Conservation (phyloP, 2,113 vertebrate species). For the Sisor rabdophorus region DNA sequence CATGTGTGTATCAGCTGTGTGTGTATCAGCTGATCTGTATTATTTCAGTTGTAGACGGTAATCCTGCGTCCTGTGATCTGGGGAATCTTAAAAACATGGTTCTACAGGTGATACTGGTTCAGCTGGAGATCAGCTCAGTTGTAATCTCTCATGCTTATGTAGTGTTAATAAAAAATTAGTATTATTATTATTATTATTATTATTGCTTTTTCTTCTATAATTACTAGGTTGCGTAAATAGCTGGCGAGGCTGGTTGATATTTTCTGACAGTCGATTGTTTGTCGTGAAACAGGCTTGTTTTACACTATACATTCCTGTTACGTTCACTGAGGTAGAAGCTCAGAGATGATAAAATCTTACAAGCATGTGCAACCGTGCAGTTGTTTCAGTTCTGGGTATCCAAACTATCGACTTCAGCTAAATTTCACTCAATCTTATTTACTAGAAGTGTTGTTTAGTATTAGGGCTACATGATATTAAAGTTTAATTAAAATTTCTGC, state of each 20-base stretch:
- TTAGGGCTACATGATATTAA: no score
- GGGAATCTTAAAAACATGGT: neutral
- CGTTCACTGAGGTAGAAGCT: neutral
- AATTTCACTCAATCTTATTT: neutral
- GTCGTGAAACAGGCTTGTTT: neutral
- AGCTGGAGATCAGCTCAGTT: neutral
- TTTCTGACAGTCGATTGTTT: neutral
- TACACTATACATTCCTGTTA: neutral
- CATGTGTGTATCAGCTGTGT: conserved; percentile 4
- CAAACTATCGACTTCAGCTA: neutral
- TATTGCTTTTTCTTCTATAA: neutral
- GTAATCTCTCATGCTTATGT: neutral
- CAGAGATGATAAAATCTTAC: neutral
- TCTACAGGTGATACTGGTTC: neutral
- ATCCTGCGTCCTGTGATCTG: neutral
- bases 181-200: neutral
- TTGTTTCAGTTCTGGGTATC: neutral
- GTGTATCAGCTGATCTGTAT: neutral
- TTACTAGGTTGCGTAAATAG: neutral
- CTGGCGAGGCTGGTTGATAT: neutral
- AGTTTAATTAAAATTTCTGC: no score
- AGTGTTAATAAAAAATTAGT: neutral
- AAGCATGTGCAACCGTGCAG: no score
- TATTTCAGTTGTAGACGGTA: neutral
- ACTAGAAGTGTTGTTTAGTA: no score